Base-by-base conservation (phyloP, 1,140 invertebrate genomes). In the Agrypnia vestita region DNA sequence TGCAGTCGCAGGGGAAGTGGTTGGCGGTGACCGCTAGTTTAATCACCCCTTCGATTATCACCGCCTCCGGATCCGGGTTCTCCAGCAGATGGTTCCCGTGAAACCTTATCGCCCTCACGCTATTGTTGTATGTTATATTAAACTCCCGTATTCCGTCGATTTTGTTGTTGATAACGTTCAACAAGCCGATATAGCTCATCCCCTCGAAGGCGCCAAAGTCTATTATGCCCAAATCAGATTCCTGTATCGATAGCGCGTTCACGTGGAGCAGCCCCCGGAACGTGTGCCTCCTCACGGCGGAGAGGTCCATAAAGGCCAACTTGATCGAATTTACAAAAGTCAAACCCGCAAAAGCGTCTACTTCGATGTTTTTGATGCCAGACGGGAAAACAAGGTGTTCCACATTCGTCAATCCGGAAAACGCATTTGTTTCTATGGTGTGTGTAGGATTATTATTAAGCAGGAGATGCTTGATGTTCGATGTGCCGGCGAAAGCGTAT, bases 1-100 rank as follows among this genome's bases (percentile, higher is more conserved):
- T 94, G 82, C 95, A 96, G 86, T 96, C 95, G 85, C 95, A 96
- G 0, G 95, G 95, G 84, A 96, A 94, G 84, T 96, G 94, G 86
- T 96, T 96, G 11, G 92, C 91, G 4, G 92, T 88, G 62, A 95
- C 92, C 82, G 92, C 92, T 25, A 96, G 84, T 53, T 91, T 91
- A 53, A 91, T 91, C 7, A 95, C 82, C 11, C 82, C 93, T 76
- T 94, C 91, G 6, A 93, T 87, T 10, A 92, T 89, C 51, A 96
- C 92, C 0, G 91, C 89, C 71, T 93, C 92, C n/a, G 92, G 91
- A 9, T 91, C 89, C 0, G 94, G 94, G 0, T 93, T 93, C 82
- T 95, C 94, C 25, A 96, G 86, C 78, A 96, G 92, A 84, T 96
- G 95, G 84, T 96, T 96, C 0, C 95, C 95, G 76, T 94, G 93